These are phyloP conservation scores for Drosophila paulistorum DNA, from an alignment of 1,140 invertebrate species.

Conservation along the genomic window DNA sequence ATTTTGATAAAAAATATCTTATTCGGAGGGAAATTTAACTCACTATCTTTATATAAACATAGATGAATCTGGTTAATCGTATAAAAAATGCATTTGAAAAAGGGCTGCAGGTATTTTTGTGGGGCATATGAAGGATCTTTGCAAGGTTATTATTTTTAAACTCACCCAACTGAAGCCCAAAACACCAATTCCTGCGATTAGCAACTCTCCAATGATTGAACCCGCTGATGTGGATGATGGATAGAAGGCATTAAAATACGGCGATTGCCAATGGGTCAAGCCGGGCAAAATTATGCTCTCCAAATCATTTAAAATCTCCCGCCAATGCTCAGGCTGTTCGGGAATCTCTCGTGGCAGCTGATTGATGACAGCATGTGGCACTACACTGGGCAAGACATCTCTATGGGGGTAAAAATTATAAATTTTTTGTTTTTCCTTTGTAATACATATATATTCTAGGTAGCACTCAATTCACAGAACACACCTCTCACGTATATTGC, in stretches of 20 bases:
- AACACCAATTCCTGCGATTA: slow-evolving; percentile 91
- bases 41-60: no score
- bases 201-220: slow-evolving; percentile 93
- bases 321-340: slow-evolving; percentile 90
- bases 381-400: slow-evolving; percentile 87
- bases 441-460: no score
- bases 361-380: slow-evolving; percentile 89
- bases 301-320: slow-evolving; percentile 92
- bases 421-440: not conserved
- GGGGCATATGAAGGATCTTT: no score
- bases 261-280: slow-evolving; percentile 96
- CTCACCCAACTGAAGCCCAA: slow-evolving; percentile 96
- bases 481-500: slow-evolving; percentile 67
- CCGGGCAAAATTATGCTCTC: slow-evolving; percentile 93
- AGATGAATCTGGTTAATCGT: no score
- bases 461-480: slow-evolving; percentile 23
- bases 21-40: no score
- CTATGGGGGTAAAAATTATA: slow-evolving; percentile 31
- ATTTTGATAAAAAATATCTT: no score
- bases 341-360: slow-evolving; percentile 91
- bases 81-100: no score
- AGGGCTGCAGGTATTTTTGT: no score
- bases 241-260: slow-evolving; percentile 96
- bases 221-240: slow-evolving; percentile 93
- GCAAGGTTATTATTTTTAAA: not conserved